These are phyloP conservation scores for Petrolisthes manimaculis DNA, from an alignment of 2,888 invertebrate species.

Conservation along the genomic window DNA sequence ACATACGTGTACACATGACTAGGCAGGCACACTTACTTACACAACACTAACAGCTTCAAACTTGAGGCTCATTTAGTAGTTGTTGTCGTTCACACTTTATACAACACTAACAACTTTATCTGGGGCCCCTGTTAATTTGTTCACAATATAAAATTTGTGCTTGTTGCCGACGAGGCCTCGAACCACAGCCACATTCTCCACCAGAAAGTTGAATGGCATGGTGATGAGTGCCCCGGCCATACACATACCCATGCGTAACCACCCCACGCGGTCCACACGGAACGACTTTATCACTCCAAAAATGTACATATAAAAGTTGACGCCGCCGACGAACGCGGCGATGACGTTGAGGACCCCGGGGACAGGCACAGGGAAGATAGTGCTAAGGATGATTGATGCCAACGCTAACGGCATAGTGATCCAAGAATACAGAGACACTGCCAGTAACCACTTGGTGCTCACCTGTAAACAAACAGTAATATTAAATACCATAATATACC, in stretches of 20 bases:
- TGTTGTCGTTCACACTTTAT: constrained; percentile 16
- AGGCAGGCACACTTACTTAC: constrained; percentile 26
- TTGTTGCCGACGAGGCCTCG: constrained; percentile 95
- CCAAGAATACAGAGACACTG: constrained; percentile 94
- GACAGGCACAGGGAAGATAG: constrained; percentile 87
- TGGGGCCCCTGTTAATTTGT: constrained; percentile 79
- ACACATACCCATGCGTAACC: constrained; percentile 82
- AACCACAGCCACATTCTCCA: constrained; percentile 94
- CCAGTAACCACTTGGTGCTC: constrained; percentile 76
- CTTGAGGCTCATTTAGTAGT: not conserved
- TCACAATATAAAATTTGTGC: constrained; percentile 96
- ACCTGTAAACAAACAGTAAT: constrained; percentile 62
- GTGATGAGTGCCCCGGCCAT: constrained; percentile 88
- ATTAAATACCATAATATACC: not conserved
- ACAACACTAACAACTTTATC: constrained; percentile 69
- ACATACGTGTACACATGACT: constrained; percentile 46
- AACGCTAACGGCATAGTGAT: constrained; percentile 93
- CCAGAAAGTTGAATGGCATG: constrained; percentile 92
- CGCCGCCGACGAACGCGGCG: constrained; percentile 85
- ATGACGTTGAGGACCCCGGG: constrained; percentile 71
- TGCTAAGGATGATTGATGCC: constrained; percentile 87
- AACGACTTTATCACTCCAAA: constrained; percentile 98
- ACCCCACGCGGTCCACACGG: constrained; percentile 87
- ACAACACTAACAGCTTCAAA: not conserved
- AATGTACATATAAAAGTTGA: constrained; percentile 97